Evolutionary conservation across 2,113 vertebrate species (phyloP).

Genomic region (Chamaea fasciata): DNA sequence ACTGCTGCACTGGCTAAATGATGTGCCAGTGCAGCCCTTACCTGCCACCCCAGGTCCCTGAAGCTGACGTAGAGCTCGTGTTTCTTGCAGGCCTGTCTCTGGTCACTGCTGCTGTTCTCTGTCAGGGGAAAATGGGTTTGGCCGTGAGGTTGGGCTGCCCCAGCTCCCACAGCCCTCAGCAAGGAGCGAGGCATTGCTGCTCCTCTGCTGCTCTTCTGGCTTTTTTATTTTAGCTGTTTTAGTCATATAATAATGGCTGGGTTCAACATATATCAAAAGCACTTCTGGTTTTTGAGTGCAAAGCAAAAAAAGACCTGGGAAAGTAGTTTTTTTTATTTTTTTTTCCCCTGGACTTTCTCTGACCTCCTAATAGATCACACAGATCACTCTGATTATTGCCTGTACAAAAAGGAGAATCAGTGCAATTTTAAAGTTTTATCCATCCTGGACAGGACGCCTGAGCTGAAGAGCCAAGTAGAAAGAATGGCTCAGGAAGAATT

Average conservation of each 20-base stretch:
- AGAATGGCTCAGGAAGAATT: background rate
- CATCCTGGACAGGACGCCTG: fast-evolving
- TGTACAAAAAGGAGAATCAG: background rate
- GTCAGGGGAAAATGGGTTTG: background rate
- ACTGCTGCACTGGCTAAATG: background rate
- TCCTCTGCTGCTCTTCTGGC: fast-evolving
- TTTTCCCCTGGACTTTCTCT: background rate
- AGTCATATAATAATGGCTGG: background rate
- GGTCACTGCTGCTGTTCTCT: slow-evolving; percentile 93
- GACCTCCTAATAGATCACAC: background rate
- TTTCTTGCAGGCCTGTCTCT: slow-evolving; percentile 94
- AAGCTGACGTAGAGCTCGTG: slow-evolving; percentile 97
- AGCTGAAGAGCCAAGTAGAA: background rate
- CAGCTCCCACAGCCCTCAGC: background rate
- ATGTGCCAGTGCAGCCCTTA: slow-evolving; percentile 40
- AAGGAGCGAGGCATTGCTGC: background rate
- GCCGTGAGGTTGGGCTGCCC: background rate
- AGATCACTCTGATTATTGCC: background rate
- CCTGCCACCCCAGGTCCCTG: slow-evolving; percentile 97
- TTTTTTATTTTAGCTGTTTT: background rate
- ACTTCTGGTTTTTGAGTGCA: background rate
- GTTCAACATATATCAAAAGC: background rate
- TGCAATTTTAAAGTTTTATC: background rate
- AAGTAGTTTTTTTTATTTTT: background rate
- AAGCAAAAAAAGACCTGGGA: background rate